Base-by-base conservation (phyloP, 2,888 invertebrate species). In the Buathra laborator region DNA sequence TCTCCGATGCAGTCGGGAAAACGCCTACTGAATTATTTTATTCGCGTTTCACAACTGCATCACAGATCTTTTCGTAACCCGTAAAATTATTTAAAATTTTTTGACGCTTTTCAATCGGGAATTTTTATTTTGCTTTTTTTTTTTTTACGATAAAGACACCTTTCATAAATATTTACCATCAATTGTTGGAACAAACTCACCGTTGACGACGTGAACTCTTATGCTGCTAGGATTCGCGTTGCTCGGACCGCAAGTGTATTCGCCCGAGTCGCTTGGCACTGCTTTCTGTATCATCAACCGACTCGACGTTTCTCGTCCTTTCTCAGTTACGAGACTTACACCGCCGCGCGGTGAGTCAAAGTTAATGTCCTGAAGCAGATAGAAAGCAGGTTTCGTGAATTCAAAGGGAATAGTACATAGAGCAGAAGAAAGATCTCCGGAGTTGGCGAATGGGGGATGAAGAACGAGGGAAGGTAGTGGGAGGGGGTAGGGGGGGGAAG, bases 191-290 rank as follows among this genome's bases (percentile, higher is more conserved):
- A 24, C 19, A 10, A 56, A 90, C 95, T 95, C 93, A 98, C 98
- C 98, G 92, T 97, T 97, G 81, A 98, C 95, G 75, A 98, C 98
- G 93, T 98, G 98, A 80, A 98, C 97, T 86, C 97, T 96, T 71
- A 97, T 97, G 66, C 96, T 97, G 66, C 97, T 97, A 0, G 97
- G 97, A 91, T 97, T 96, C 71, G 94, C 94, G 90, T 94, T 94
- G 88, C 94, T 94, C 53, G 94, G 94, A 81, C 92, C 92, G 89
- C 94, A 94, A 29, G 94, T 94, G 89, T 95, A 94, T 76, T 93
- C 91, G 9, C 94, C 94, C 19, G 94, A 94, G 88, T 94, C 94
- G 79, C 91, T 90, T 32, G 93, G 90, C 37, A 94, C 92, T 48
- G 94, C 94, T 87, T 94, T 94, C 88, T 94, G 94, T 85, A 94